Percentiles rank a stretch among this genome's conserved stretches.
Conservation (phyloP, 2,888 invertebrate genomes). For the Endomychus coccineus region DNA sequence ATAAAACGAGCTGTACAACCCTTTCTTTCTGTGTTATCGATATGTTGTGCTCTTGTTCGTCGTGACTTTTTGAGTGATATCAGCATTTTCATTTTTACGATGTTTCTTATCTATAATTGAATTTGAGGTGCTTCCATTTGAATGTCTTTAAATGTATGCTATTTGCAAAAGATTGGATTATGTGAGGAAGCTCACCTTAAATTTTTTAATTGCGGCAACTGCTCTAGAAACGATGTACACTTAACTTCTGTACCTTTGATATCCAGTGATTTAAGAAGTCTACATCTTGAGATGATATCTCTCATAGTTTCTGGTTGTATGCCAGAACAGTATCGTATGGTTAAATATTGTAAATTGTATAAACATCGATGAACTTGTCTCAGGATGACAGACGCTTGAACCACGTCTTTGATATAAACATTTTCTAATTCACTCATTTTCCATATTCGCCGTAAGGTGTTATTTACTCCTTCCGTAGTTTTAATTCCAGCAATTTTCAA, state of each 20-base stretch:
- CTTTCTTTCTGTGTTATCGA: too few species aligned
- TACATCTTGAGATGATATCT: conserved; percentile 10
- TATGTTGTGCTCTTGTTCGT: too few species aligned
- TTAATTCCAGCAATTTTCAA: conserved; percentile 10
- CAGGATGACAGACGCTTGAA: conserved; percentile 10
- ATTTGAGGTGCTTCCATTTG: too few species aligned
- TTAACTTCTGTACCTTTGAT: conserved; percentile 10
- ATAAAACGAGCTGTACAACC: too few species aligned
- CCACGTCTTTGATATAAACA: conserved; percentile 11
- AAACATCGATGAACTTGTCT: conserved; percentile 14
- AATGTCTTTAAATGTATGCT: too few species aligned
- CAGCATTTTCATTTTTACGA: too few species aligned
- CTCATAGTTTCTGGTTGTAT: conserved; percentile 8
- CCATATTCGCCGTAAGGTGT: conserved; percentile 10
- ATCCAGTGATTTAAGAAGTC: conserved; percentile 10
- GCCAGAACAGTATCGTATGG: conserved; percentile 9
- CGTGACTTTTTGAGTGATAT: too few species aligned
- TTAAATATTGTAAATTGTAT: conserved; percentile 9
- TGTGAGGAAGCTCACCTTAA: conserved; percentile 5
- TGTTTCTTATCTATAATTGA: too few species aligned
- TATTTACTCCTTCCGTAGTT: conserved; percentile 7
- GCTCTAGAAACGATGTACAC: conserved; percentile 4
- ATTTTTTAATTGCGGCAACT: conserved; percentile 6
- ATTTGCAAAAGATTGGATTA: too few species aligned
- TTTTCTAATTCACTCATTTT: conserved; percentile 11